A percentile compares a stretch with the other conserved stretches of the same genome.
These are phyloP conservation scores for Falco rusticolus DNA, from an alignment of 2,797 vertebrate species.

Conservation along the genomic window DNA sequence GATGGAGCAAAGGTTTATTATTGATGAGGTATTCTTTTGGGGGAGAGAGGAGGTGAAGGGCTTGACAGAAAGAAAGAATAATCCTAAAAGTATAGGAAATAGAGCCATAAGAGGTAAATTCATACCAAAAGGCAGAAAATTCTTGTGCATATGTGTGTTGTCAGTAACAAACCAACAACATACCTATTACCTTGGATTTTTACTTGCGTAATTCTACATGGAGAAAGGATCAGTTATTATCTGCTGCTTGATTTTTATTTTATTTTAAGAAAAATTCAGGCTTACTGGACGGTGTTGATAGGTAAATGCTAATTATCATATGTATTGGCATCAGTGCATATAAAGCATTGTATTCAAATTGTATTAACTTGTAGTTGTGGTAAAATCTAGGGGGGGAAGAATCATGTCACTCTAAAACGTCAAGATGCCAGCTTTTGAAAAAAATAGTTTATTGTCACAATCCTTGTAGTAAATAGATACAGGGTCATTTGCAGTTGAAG, in stretches of 20 bases:
- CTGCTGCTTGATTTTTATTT: not conserved
- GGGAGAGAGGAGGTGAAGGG: not conserved
- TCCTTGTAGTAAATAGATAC: not conserved
- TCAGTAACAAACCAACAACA: not conserved
- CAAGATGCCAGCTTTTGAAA: not conserved
- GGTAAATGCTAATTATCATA: slow-evolving; percentile 8
- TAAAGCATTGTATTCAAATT: not conserved
- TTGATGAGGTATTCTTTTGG: not conserved
- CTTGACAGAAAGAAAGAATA: not conserved
- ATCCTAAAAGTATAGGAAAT: not conserved
- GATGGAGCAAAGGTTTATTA: not conserved
- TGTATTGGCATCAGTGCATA: not conserved
- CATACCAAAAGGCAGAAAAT: not conserved
- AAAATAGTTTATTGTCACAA: not conserved
- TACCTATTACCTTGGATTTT: not conserved
- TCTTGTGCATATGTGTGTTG: not conserved
- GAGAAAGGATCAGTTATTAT: not conserved
- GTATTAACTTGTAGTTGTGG: not conserved
- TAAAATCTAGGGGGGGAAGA: not conserved
- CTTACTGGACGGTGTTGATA: not conserved
- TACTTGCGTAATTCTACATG: not conserved
- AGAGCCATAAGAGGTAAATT: not conserved
- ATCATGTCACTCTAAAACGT: not conserved
- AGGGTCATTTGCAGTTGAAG: not conserved
- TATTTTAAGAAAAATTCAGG: not conserved